Percentiles rank a stretch among this genome's conserved stretches.
phyloP scores from a whole-genome alignment of 2,113 vertebrate species.

The Pithys albifrons region DNA sequence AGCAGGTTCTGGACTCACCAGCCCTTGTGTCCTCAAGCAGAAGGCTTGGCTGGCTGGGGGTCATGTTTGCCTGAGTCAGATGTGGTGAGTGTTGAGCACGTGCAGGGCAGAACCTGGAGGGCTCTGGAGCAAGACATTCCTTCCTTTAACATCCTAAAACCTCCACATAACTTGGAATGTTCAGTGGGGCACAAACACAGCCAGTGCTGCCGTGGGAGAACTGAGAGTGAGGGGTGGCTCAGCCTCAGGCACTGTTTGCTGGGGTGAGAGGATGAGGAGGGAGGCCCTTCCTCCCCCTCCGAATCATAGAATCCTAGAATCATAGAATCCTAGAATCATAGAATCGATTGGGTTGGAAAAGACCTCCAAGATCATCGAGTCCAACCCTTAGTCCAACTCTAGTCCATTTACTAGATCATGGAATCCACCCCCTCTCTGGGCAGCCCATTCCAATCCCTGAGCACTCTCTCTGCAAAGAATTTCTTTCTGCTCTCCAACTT shows the following conservation, averaged over 20 bases:
- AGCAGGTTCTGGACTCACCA: background rate
- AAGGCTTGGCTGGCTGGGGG: background rate
- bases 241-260: background rate
- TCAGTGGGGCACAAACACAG: background rate
- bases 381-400: too few relatives aligned
- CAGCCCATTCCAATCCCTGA: too few relatives aligned
- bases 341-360: too few relatives aligned
- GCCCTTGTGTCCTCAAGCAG: background rate
- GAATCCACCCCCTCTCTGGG: too few relatives aligned
- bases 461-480: too few relatives aligned
- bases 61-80: background rate
- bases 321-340: too few relatives aligned
- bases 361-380: too few relatives aligned
- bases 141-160: background rate
- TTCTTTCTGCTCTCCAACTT: too few relatives aligned
- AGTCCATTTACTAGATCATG: too few relatives aligned
- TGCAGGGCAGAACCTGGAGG: background rate
- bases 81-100: background rate
- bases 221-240: background rate
- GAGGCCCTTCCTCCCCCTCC: background rate
- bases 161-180: background rate
- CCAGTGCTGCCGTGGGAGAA: background rate
- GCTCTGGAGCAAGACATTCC: background rate
- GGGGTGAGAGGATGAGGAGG: background rate
- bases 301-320: too few relatives aligned